Evolutionary conservation across 2,797 vertebrate genomes (phyloP), one percentile per base, ranked within the genome.

Genomic region (Fringilla coelebs): DNA sequence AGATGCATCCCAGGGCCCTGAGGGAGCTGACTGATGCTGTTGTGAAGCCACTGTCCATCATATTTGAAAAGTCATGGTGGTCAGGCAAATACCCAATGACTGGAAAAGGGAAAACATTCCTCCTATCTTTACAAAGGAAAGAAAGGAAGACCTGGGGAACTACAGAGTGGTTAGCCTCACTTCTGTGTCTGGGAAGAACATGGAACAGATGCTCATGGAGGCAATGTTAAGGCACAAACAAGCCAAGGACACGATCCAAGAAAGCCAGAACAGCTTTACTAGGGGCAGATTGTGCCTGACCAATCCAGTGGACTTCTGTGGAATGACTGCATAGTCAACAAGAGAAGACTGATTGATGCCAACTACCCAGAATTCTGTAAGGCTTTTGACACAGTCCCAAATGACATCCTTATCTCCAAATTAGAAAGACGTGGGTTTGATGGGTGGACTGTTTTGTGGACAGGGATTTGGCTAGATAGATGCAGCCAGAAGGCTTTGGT

Each of bases 51-150:
- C 18, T 29, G 46, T 34, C 10, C n/a, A 71, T 20, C 15, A 18
- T 31, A 65, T 51, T 40, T 58, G 18, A 28, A 41, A 89, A 60
- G 9, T 28, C 66, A 52, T 3, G 22, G 31, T 14, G 8, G 45
- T 52, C 52, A 77, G 45, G 25, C 2, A 13, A 70, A 63, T 40
- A 16, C 3, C 2, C 7, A 31, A 9, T 29, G 13, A 32, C 3
- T 60, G 16, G 26, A 41, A 65, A 84, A 45, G 16, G 21, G 9
- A 25, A 49, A 58, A 45, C 13, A 51, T 65, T 0, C 0, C 6
- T 84, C 45, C 52, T 28, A 19, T 66, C 13, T 32, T 87, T 72
- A 72, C 29, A 60, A 52, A 60, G 21, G 19, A 21, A 58, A 71
- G 25, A 84, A 77, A 58, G 12, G 25, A 71, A 65, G 6, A 77